Evolutionary conservation across 1,140 invertebrate genomes (phyloP).

Genomic region (Euwallacea similis): DNA sequence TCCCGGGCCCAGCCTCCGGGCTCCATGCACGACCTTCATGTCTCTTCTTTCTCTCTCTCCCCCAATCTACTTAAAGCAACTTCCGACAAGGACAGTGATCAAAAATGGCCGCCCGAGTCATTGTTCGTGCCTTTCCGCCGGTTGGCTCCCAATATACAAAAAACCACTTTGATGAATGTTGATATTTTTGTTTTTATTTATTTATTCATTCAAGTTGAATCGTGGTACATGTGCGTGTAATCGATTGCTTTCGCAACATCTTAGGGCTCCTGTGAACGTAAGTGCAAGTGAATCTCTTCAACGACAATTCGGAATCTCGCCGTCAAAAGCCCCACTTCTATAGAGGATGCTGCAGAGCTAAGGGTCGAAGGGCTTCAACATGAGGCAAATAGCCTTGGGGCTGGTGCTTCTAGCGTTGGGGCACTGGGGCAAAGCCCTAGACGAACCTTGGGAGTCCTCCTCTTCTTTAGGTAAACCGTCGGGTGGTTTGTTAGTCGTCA

Average conservation of each 20-base stretch:
- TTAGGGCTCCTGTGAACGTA: too few relatives aligned
- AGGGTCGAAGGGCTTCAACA: not conserved
- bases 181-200: conserved; percentile 23
- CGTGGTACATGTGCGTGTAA: not conserved
- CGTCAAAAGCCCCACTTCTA: too few relatives aligned
- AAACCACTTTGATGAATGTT: conserved; percentile 17
- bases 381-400: not conserved
- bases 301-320: too few relatives aligned
- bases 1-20: not conserved
- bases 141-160: conserved; percentile 1
- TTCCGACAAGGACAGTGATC: too few relatives aligned
- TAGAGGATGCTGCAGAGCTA: too few relatives aligned
- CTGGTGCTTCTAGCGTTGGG: not conserved
- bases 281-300: too few relatives aligned
- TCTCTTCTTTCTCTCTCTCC: not conserved
- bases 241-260: not conserved
- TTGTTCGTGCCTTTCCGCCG: conserved; percentile 12
- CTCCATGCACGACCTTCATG: not conserved
- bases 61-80: too few relatives aligned
- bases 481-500: not conserved
- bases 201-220: too few relatives aligned
- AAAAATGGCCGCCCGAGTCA: not conserved
- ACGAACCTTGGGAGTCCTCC: not conserved
- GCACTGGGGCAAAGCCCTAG: not conserved
- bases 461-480: not conserved